phyloP scores from a whole-genome alignment of 1,140 invertebrate species.

The Hyphantria cunea region DNA sequence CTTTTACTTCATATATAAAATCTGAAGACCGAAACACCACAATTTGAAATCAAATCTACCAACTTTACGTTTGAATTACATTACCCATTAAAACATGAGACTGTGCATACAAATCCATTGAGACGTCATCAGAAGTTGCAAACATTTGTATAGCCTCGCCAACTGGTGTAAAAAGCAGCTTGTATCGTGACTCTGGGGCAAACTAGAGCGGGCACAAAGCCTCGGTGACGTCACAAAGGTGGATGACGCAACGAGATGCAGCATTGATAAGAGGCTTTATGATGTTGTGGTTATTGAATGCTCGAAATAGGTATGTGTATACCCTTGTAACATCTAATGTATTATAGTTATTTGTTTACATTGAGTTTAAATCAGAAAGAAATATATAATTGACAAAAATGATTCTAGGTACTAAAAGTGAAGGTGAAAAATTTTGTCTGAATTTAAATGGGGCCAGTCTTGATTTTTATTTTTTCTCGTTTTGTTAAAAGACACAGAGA shows the following conservation, averaged over 20 bases:
- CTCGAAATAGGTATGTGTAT: neutral
- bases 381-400: too few relatives aligned
- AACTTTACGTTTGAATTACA: neutral
- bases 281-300: neutral
- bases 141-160: slow-evolving; percentile 1
- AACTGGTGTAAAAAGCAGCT: neutral
- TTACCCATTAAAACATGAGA: neutral
- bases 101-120: neutral
- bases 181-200: neutral
- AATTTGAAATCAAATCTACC: too few relatives aligned
- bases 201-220: slow-evolving; percentile 6
- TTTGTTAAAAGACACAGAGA: too few relatives aligned
- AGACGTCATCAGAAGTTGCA: slow-evolving; percentile 3
- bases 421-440: too few relatives aligned
- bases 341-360: too few relatives aligned
- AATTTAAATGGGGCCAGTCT: too few relatives aligned
- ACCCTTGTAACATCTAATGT: too few relatives aligned
- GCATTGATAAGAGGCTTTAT: neutral
- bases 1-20: too few relatives aligned
- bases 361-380: too few relatives aligned
- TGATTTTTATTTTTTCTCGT: too few relatives aligned
- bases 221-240: slow-evolving; percentile 10
- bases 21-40: too few relatives aligned
- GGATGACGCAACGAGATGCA: neutral
- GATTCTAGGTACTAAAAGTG: too few relatives aligned